Conservation (phyloP, 2,888 invertebrate species). For the Melikaiella ostensackeni region DNA sequence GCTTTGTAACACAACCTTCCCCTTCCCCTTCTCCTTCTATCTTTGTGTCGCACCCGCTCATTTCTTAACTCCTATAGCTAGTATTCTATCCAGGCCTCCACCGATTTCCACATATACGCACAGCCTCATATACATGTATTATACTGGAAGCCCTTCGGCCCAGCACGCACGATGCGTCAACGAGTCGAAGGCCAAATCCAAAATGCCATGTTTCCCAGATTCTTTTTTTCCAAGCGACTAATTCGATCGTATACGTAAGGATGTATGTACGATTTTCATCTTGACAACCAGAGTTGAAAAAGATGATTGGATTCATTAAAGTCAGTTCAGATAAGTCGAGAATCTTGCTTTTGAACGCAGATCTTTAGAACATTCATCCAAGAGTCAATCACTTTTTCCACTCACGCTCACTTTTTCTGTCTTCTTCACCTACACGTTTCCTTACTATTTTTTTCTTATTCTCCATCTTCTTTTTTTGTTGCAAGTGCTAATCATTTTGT, state of each 20-base stretch:
- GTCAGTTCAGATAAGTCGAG: not conserved
- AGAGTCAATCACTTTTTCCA: too few relatives aligned
- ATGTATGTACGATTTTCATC: slow-evolving; percentile 37
- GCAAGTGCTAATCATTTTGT: too few relatives aligned
- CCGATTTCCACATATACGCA: slow-evolving; percentile 45
- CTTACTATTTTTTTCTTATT: too few relatives aligned
- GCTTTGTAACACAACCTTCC: slow-evolving; percentile 73
- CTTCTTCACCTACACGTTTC: too few relatives aligned
- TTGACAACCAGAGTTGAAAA: slow-evolving; percentile 31
- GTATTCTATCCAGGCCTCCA: slow-evolving; percentile 9
- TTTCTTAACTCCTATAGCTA: not conserved
- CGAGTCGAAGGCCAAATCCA: slow-evolving; percentile 51
- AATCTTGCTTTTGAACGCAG: not conserved
- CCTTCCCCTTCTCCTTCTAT: slow-evolving; percentile 68
- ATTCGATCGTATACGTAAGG: slow-evolving; percentile 11
- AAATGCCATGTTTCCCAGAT: slow-evolving; percentile 47
- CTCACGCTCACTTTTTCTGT: too few relatives aligned
- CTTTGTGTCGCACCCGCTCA: slow-evolving; percentile 39
- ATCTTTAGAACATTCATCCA: too few relatives aligned
- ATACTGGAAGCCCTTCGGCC: slow-evolving; percentile 43
- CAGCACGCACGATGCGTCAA: slow-evolving; percentile 42
- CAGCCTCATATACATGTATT: not conserved
- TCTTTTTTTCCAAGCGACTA: not conserved
- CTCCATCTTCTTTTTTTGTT: too few relatives aligned
- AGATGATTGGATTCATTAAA: not conserved